These are phyloP conservation scores for Mesorhabditis spiculigera DNA, from an alignment of 2,888 invertebrate genomes.

Conservation along the genomic window DNA sequence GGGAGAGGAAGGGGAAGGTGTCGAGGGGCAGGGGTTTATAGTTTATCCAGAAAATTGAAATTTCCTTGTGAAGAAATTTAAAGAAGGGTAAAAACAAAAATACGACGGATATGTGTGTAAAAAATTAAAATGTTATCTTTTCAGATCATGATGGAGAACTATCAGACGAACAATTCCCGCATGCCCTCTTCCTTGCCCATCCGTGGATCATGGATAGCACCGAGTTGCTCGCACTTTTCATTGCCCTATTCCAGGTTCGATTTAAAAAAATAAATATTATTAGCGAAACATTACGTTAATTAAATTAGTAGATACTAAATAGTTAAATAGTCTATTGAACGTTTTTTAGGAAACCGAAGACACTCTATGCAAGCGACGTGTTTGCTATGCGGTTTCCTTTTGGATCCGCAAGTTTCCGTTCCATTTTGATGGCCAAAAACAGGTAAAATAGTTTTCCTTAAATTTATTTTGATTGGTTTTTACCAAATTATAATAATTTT, in stretches of 20 bases:
- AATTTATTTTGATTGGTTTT: background rate
- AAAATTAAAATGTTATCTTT: background rate
- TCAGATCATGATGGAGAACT: constrained; percentile 5
- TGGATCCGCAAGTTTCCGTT: constrained; percentile 66
- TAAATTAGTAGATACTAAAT: background rate
- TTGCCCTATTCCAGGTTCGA: constrained; percentile 45
- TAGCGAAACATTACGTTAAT: too few species aligned
- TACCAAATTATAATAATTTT: background rate
- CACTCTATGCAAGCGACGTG: constrained; percentile 20
- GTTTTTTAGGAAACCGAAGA: constrained; percentile 26
- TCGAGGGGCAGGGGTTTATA: too few species aligned
- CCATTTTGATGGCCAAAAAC: constrained; percentile 65
- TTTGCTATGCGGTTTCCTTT: constrained; percentile 60
- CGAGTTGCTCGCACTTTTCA: constrained; percentile 56
- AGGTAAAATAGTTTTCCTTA: constrained; percentile 51
- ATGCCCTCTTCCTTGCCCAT: constrained; percentile 62
- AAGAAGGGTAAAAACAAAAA: too few species aligned
- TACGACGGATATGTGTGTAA: background rate
- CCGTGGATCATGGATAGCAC: constrained; percentile 62
- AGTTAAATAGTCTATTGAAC: constrained; percentile 1
- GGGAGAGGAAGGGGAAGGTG: too few species aligned
- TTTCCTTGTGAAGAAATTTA: too few species aligned
- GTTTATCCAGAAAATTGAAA: too few species aligned
- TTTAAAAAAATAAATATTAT: background rate
- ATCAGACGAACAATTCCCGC: constrained; percentile 48